Evolutionary conservation across 2,888 invertebrate species (phyloP).

Genomic region (Crepidodera aurea): DNA sequence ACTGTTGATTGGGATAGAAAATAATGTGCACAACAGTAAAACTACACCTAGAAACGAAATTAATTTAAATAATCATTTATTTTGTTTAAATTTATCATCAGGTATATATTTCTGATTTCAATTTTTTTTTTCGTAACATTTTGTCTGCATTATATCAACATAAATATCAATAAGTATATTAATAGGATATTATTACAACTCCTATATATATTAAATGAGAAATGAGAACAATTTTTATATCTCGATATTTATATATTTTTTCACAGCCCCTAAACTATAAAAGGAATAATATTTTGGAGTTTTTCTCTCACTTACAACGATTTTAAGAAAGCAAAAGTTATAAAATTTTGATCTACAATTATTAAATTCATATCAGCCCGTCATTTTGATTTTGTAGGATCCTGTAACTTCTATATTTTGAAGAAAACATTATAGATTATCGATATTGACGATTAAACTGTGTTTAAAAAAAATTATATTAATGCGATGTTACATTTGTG

Average conservation of each 20-base stretch:
- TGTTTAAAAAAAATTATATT: too few species aligned
- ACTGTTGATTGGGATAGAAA: constrained; percentile 50
- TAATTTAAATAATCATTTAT: constrained; percentile 47
- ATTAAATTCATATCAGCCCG: too few species aligned
- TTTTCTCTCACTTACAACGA: constrained; percentile 10
- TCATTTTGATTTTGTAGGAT: too few species aligned
- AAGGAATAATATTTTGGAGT: constrained; percentile 26
- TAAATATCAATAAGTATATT: constrained; percentile 35
- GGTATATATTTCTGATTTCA: constrained; percentile 43
- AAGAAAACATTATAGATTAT: too few species aligned
- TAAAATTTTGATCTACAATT: too few species aligned
- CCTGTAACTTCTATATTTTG: too few species aligned
- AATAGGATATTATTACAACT: constrained; percentile 35
- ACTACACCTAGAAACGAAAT: constrained; percentile 55
- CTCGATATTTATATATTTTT: constrained; percentile 41
- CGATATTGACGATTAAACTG: too few species aligned
- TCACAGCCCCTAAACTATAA: constrained; percentile 54
- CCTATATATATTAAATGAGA: too few species aligned
- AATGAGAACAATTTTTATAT: constrained; percentile 37
- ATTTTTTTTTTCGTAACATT: constrained; percentile 41
- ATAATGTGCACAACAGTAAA: constrained; percentile 54
- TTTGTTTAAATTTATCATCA: constrained; percentile 40
- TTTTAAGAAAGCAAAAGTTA: too few species aligned
- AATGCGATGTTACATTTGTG: too few species aligned
- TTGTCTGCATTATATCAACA: constrained; percentile 35